Base-by-base conservation (phyloP, 2,888 invertebrate species). In the Papilio elwesi region DNA sequence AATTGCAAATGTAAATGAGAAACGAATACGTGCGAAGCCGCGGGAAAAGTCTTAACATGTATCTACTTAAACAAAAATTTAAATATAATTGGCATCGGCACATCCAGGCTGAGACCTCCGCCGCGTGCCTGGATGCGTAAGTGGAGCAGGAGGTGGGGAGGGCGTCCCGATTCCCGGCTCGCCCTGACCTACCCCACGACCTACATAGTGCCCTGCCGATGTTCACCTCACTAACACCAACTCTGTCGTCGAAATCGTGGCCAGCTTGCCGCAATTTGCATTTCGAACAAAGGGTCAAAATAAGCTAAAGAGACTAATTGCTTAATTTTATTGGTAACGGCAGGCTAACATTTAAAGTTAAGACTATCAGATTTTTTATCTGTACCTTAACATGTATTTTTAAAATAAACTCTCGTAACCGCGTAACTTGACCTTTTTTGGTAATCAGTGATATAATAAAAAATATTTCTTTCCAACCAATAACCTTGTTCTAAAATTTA, bases 161-260 rank as follows among this genome's bases (percentile, higher is more conserved):
- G 79, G 80, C 78, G 83, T 70, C 83, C 86, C 80, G 82, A 81
- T 85, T 86, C 82, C 77, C 68, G 70, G 70, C 77, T 80, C 82
- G 79, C 81, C 88, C 81, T 82, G 91, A 90, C 91, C 91, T 90
- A 85, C 89, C 90, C 79, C 87, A 91, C 90, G 86, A 87, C 87
- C 87, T 82, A 87, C 78, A 83, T 83, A 83, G 83, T 80, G 80
- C 79, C 74, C 76, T 75, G 75, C 73, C 78, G 74, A 70, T 72
- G 70, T 71, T 48, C 57, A 15, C 38, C 66, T 68, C 70, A 71
- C 66, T 10, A 66, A 52, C 16, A 15, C 49, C 43, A 59, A 38
- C 16, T 26, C 16, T 62, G 63, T 8, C 65, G 48, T 49, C 55
- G 10, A 36, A 53, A 53, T 12, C 15, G 16, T 43, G 52, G 49